phyloP scores from a whole-genome alignment of 92 coral and sea anemone species.

The Bergia puertoricense region DNA sequence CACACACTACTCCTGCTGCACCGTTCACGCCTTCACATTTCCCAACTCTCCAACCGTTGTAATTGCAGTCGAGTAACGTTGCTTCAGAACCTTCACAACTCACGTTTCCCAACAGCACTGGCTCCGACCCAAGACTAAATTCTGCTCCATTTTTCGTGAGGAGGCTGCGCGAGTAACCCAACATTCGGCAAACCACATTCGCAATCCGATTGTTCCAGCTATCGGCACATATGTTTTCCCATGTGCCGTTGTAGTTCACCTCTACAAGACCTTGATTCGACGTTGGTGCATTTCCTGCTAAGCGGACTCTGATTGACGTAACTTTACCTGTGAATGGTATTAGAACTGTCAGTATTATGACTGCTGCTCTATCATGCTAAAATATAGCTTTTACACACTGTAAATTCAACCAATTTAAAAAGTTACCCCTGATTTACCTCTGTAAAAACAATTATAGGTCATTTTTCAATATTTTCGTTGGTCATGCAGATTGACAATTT shows the following conservation, averaged over 20 bases:
- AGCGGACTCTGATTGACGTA: not conserved
- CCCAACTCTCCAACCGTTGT: conserved; percentile 1
- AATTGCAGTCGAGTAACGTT: not conserved
- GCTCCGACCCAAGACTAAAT: not conserved
- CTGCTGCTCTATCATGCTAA: too few species aligned
- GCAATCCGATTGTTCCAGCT: not conserved
- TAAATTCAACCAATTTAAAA: too few species aligned
- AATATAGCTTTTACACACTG: too few species aligned
- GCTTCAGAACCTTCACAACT: not conserved
- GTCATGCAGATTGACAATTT: too few species aligned
- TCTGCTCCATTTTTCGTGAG: not conserved
- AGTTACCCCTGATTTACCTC: too few species aligned
- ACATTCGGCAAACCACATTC: conserved; percentile 16
- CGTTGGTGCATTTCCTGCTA: not conserved
- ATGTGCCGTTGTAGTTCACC: not conserved
- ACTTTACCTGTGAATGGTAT: not conserved
- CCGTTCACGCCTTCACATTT: not conserved
- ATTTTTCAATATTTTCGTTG: too few species aligned
- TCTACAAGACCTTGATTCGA: conserved; percentile 16
- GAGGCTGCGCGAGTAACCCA: not conserved
- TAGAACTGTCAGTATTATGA: not conserved
- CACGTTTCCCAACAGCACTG: not conserved
- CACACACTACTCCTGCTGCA: conserved; percentile 8
- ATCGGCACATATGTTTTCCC: not conserved
- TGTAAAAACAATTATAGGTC: too few species aligned